These are phyloP conservation scores for Asarcornis scutulata DNA, from an alignment of 2,113 vertebrate genomes.

Conservation along the genomic window DNA sequence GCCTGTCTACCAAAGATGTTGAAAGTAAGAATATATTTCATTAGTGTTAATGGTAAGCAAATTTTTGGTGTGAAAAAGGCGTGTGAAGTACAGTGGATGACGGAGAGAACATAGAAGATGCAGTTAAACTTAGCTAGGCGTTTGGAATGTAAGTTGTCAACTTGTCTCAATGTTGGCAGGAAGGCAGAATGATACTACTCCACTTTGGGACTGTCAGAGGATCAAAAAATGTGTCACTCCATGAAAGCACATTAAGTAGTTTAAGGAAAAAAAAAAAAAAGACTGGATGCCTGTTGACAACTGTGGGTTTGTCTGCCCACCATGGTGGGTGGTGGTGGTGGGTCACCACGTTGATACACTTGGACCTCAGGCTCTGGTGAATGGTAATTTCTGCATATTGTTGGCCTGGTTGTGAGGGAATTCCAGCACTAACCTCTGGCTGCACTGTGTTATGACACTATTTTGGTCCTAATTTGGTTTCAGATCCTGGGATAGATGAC, in stretches of 20 bases:
- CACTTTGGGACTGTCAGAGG: neutral
- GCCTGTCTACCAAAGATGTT: neutral
- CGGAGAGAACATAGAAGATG: neutral
- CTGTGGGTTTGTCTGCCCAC: neutral
- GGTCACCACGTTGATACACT: neutral
- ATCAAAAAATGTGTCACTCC: neutral
- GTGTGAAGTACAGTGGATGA: neutral
- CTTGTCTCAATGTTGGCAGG: neutral
- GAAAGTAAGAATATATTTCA: neutral
- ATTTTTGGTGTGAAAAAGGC: neutral
- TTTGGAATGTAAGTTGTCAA: neutral
- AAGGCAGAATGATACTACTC: neutral
- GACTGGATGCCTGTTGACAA: neutral
- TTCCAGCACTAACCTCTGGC: neutral
- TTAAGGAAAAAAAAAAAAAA: neutral
- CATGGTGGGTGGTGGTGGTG: neutral
- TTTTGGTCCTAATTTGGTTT: neutral
- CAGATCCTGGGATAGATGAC: neutral
- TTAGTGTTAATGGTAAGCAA: neutral
- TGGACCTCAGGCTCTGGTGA: neutral
- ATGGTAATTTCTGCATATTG: neutral
- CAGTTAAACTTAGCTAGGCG: neutral
- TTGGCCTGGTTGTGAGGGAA: too few species aligned
- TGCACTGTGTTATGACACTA: neutral
- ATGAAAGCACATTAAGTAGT: neutral